A percentile compares a stretch with the other conserved stretches of the same genome.
phyloP scores from a whole-genome alignment of 2,797 vertebrate genomes.

The Florisuga fusca region DNA sequence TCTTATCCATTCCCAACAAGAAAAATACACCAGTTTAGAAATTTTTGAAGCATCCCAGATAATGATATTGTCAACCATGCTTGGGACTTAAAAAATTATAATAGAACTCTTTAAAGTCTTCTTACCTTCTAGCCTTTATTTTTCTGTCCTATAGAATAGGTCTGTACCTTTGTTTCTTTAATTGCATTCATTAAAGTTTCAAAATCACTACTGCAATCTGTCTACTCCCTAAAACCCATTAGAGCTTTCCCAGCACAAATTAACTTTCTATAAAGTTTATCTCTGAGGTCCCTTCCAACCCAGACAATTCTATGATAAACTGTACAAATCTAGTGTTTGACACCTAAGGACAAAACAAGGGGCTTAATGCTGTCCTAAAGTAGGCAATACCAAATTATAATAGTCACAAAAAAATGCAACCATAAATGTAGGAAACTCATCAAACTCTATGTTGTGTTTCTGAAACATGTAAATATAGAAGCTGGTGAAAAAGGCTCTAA shows the following conservation, averaged over 20 bases:
- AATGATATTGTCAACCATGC: background rate
- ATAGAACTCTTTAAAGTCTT: background rate
- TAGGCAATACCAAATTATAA: background rate
- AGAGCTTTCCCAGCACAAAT: conserved; percentile 10
- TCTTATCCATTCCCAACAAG: background rate
- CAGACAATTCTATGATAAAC: too few species aligned
- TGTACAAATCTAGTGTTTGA: conserved; percentile 36
- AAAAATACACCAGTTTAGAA: background rate
- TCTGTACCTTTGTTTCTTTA: background rate
- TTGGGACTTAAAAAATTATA: background rate
- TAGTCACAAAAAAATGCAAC: background rate
- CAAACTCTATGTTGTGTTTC: background rate
- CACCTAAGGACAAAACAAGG: conserved; percentile 56
- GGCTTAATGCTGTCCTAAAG: background rate
- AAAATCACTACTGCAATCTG: conserved; percentile 21
- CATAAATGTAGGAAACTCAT: background rate
- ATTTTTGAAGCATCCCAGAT: background rate
- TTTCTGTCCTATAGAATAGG: background rate
- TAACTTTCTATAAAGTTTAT: conserved; percentile 44
- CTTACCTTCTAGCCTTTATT: conserved; percentile 10
- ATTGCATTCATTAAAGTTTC: conserved; percentile 59
- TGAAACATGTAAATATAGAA: background rate
- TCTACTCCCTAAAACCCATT: conserved; percentile 41
- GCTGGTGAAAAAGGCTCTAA: background rate
- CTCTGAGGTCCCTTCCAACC: too few species aligned